A percentile compares a stretch with the other conserved stretches of the same genome.
Evolutionary conservation across 1,140 invertebrate species (phyloP).

Genomic region (Saccostrea cuccullata): DNA sequence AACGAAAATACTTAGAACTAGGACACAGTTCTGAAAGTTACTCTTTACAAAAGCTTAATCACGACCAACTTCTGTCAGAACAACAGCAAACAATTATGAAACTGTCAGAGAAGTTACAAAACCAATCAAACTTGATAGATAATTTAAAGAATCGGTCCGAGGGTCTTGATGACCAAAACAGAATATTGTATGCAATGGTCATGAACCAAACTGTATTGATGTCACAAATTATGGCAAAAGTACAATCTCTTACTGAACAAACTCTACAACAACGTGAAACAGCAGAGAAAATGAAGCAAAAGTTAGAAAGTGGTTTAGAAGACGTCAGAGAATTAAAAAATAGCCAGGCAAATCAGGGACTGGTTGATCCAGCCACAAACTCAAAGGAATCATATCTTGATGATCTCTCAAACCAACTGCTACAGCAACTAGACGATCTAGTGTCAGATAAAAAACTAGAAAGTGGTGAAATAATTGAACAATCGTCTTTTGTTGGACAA

Average conservation of each 20-base stretch:
- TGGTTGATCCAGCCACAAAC: neutral
- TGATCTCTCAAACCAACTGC: conserved; percentile 43
- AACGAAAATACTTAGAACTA: conserved; percentile 67
- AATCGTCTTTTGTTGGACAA: neutral
- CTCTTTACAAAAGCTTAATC: conserved; percentile 21
- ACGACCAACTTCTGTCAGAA: conserved; percentile 59
- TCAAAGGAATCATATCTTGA: conserved; percentile 8
- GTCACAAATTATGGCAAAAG: conserved; percentile 64
- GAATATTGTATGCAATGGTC: conserved; percentile 68
- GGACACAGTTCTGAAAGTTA: conserved; percentile 50
- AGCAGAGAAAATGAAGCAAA: conserved; percentile 55
- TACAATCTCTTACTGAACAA: conserved; percentile 69
- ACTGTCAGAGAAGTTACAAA: conserved; percentile 61
- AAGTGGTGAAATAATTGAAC: neutral
- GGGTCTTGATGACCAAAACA: conserved; percentile 70
- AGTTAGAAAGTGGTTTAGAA: conserved; percentile 46
- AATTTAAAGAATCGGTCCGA: conserved; percentile 63
- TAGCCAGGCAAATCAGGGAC: neutral
- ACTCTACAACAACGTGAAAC: conserved; percentile 62
- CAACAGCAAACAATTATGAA: conserved; percentile 67
- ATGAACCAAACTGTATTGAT: conserved; percentile 71
- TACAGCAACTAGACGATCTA: conserved; percentile 56
- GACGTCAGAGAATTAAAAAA: conserved; percentile 12
- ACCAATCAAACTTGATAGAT: conserved; percentile 64
- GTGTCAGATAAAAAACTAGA: conserved; percentile 52